phyloP scores from a whole-genome alignment of 2,113 vertebrate species.

The Hemiprocne comata region DNA sequence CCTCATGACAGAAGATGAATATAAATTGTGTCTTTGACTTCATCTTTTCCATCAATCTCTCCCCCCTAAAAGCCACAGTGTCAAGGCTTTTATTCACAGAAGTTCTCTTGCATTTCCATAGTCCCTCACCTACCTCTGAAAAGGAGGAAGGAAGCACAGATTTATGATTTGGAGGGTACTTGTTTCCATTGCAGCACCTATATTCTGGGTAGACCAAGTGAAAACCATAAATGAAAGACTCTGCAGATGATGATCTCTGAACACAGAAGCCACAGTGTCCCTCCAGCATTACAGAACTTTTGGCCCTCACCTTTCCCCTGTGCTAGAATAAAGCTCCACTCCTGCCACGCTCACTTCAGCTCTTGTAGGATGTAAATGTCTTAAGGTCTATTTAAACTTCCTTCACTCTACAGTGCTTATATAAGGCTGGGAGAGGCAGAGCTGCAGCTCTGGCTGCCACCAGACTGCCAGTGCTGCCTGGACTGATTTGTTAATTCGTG shows the following conservation, averaged over 20 bases:
- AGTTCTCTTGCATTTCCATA: not conserved
- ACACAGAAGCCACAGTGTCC: accelerated
- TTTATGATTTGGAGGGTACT: not conserved
- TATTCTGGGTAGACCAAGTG: not conserved
- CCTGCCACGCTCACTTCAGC: not conserved
- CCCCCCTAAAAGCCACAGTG: not conserved
- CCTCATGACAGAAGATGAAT: not conserved
- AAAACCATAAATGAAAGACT: not conserved
- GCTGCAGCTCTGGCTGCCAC: not conserved
- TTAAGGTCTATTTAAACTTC: not conserved
- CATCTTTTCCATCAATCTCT: slow-evolving; percentile 35
- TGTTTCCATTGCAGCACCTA: not conserved
- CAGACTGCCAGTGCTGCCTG: not conserved
- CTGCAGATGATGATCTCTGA: not conserved
- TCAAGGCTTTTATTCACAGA: not conserved
- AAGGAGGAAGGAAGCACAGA: not conserved
- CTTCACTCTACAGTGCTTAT: not conserved
- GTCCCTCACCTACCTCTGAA: not conserved
- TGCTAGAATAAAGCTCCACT: not conserved
- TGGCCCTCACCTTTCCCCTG: not conserved
- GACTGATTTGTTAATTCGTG: not conserved
- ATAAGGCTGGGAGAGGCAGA: not conserved
- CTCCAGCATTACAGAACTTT: not conserved
- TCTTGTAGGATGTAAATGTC: not conserved
- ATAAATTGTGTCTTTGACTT: slow-evolving; percentile 22